Base-by-base conservation (phyloP, 2,888 invertebrate species). In the Hanleya hanleyi region DNA sequence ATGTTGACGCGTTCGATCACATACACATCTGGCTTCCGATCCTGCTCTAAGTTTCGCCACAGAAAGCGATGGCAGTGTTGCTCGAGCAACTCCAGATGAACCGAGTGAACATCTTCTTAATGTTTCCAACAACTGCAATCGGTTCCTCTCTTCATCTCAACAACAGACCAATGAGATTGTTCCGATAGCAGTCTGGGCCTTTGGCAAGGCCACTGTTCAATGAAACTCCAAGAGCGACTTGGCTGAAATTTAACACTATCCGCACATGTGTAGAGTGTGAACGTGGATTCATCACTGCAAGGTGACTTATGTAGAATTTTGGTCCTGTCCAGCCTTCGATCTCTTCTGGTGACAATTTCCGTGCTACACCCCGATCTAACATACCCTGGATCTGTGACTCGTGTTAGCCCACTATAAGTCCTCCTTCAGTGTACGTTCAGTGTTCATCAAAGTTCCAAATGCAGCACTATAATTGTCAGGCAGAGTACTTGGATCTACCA, bases 401-500 rank as follows among this genome's bases (percentile, higher is more conserved):
- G 33, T 51, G 3, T 15, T 1, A n/a, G 38, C 22, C 67, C 67
- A 67, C 38, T 67, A 37, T 0, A 7, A 12, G n/a, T 61, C 69
- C 41, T 38, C 37, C n/a, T n/a, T 61, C 36, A 57, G 7, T 6
- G 36, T 65, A 18, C 37, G n/a, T 29, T 71, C 71, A 5, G 67
- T 71, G 35, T 36, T 49, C 15, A n/a, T 18, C 4, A 71, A 38
- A 18, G 71, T 71, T 22, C 51, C 26, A 35, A 37, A 51, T 22
- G 66, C 65, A 26, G 57, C 29, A 6, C 7, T 6, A 33, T 71
- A 71, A 35, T 67, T 71, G 29, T 67, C 51, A 51, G 71, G 71
- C 38, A 71, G 67, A 12, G 4, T 32, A 7, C 6, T 37, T 0
- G 71, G 71, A 38, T 67, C 51, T 22, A 51, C 41, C 33, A 51